Conservation (phyloP, 1,140 invertebrate genomes). For the Macrostomum lignano region DNA sequence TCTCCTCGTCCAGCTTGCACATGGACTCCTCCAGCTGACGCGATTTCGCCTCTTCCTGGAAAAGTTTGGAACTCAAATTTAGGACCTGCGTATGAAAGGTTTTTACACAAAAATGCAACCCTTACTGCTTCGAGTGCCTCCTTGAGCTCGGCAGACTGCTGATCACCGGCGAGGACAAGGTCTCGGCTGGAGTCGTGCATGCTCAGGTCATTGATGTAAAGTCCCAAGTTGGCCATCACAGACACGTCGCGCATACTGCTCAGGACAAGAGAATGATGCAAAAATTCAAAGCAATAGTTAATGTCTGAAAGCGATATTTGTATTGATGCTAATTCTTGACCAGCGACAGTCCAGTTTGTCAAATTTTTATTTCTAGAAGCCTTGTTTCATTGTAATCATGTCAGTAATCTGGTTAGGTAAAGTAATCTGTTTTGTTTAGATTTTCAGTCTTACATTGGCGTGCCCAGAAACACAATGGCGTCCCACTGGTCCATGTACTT, state of each 20-base stretch:
- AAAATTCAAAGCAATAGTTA: background rate
- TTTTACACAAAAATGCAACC: too few relatives aligned
- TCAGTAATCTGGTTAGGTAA: too few relatives aligned
- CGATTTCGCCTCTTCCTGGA: slow-evolving; percentile 60
- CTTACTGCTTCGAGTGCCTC: slow-evolving; percentile 54
- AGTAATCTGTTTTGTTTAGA: background rate
- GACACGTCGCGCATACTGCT: slow-evolving; percentile 54
- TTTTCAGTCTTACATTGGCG: slow-evolving; percentile 43
- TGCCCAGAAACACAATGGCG: slow-evolving; percentile 77
- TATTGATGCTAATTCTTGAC: too few relatives aligned
- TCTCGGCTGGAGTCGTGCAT: slow-evolving; percentile 95
- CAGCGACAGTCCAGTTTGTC: too few relatives aligned
- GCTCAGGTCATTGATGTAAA: slow-evolving; percentile 83
- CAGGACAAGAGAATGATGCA: slow-evolving; percentile 7
- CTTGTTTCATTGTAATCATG: too few relatives aligned
- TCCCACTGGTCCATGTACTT: slow-evolving; percentile 88
- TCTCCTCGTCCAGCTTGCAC: slow-evolving; percentile 38
- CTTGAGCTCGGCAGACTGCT: slow-evolving; percentile 80
- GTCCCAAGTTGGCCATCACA: slow-evolving; percentile 51
- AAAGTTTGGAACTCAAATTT: too few relatives aligned
- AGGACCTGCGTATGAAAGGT: too few relatives aligned
- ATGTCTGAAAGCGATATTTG: background rate
- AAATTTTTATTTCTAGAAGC: too few relatives aligned
- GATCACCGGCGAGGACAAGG: slow-evolving; percentile 72
- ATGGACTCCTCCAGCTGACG: slow-evolving; percentile 82